Conservation (phyloP, 2,888 invertebrate species). For the Cabera pusaria region DNA sequence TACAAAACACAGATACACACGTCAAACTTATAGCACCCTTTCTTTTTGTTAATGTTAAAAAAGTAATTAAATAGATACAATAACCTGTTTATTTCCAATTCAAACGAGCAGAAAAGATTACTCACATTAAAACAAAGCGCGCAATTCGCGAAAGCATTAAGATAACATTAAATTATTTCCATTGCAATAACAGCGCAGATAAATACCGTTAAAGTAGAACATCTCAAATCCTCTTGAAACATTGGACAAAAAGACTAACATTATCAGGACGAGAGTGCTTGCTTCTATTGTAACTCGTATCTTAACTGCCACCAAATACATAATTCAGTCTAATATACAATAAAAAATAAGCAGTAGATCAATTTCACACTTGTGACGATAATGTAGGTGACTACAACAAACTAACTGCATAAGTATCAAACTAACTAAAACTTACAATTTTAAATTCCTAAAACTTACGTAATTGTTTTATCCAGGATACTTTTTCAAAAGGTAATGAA, state of each 20-base stretch:
- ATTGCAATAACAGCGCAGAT: constrained; percentile 5
- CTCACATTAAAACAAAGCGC: neutral
- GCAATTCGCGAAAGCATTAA: neutral
- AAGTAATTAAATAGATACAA: too few relatives aligned
- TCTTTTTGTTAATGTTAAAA: too few relatives aligned
- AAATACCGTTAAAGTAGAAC: constrained; percentile 5
- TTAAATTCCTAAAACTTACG: too few relatives aligned
- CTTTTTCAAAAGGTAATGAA: too few relatives aligned
- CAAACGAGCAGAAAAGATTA: too few relatives aligned
- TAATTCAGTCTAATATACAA: constrained; percentile 14
- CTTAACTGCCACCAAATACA: constrained; percentile 9
- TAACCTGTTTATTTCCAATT: too few relatives aligned
- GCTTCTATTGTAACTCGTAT: constrained; percentile 21
- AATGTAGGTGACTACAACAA: neutral
- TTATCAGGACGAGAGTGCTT: constrained; percentile 13
- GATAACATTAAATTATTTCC: constrained; percentile 3
- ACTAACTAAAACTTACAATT: too few relatives aligned
- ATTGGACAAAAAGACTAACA: constrained; percentile 16
- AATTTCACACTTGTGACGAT: too few relatives aligned
- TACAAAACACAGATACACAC: too few relatives aligned
- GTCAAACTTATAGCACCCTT: too few relatives aligned
- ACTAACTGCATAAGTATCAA: neutral
- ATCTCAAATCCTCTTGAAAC: constrained; percentile 12
- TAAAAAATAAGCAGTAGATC: neutral
- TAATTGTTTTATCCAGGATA: too few relatives aligned